A percentile compares a stretch with the other conserved stretches of the same genome.
Evolutionary conservation across 2,113 vertebrate species (phyloP).

Genomic region (Felis chaus): DNA sequence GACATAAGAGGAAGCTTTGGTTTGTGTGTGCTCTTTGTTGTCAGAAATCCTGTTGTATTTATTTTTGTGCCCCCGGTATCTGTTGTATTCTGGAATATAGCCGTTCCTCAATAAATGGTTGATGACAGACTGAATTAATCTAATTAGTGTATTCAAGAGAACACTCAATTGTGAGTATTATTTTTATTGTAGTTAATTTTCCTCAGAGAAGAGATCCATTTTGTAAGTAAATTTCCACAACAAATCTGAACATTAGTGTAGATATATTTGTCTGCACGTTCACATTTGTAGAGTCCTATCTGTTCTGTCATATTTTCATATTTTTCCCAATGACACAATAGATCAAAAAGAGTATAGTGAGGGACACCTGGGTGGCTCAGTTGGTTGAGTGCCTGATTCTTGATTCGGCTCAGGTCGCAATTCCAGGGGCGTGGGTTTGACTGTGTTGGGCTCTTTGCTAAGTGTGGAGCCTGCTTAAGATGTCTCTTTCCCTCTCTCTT

Average conservation of each 20-base stretch:
- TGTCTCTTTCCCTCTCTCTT: no score
- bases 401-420: no score
- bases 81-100: background rate
- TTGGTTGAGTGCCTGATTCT: no score
- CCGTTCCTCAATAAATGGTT: background rate
- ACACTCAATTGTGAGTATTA: background rate
- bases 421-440: no score
- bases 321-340: background rate
- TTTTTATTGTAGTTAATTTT: background rate
- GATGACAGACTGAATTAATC: background rate
- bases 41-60: conserved; percentile 39
- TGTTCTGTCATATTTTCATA: background rate
- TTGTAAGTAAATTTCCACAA: background rate
- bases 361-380: no score
- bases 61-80: background rate
- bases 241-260: background rate
- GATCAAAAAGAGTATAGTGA: background rate
- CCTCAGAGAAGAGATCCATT: background rate
- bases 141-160: background rate
- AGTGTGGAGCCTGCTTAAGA: no score
- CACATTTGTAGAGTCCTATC: background rate
- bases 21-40: background rate
- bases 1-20: background rate
- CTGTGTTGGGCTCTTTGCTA: no score
- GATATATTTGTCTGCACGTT: background rate